phyloP scores from a whole-genome alignment of 1,140 invertebrate species.

The Brachionus calyciflorus region DNA sequence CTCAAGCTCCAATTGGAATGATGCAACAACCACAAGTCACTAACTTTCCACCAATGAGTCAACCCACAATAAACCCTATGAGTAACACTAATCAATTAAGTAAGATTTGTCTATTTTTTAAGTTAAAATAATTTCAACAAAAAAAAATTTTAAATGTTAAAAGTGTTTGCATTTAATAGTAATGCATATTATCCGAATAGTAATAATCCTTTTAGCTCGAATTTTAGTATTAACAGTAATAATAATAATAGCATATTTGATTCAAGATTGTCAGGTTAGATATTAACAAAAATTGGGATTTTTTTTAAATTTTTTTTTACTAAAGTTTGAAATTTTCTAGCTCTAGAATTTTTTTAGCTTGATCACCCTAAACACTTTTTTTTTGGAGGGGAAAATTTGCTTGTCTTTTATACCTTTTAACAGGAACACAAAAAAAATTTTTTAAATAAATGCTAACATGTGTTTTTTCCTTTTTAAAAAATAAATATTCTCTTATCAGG shows the following conservation, averaged over 20 bases:
- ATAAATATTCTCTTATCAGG: neutral
- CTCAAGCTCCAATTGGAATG: neutral
- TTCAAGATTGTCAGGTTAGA: slow-evolving; percentile 36
- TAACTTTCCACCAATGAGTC: slow-evolving; percentile 7
- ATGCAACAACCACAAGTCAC: neutral
- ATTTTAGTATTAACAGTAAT: neutral
- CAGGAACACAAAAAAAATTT: no score
- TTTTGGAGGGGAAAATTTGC: neutral
- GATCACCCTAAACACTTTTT: neutral
- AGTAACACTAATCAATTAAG: slow-evolving; percentile 14
- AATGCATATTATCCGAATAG: neutral
- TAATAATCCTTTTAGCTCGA: slow-evolving; percentile 8
- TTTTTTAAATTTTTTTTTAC: neutral
- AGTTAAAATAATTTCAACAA: neutral
- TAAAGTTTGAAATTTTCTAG: neutral
- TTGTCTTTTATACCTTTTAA: neutral
- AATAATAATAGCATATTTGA: slow-evolving; percentile 28
- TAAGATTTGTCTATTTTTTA: neutral
- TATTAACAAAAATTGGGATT: neutral
- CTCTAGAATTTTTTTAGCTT: neutral
- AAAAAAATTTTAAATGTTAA: neutral
- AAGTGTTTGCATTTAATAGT: slow-evolving; percentile 1
- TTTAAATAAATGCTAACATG: no score
- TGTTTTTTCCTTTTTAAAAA: no score
- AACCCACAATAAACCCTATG: slow-evolving; percentile 15